Evolutionary conservation across 2,797 vertebrate species (phyloP).

Genomic region (Enteromius fasciolatus): DNA sequence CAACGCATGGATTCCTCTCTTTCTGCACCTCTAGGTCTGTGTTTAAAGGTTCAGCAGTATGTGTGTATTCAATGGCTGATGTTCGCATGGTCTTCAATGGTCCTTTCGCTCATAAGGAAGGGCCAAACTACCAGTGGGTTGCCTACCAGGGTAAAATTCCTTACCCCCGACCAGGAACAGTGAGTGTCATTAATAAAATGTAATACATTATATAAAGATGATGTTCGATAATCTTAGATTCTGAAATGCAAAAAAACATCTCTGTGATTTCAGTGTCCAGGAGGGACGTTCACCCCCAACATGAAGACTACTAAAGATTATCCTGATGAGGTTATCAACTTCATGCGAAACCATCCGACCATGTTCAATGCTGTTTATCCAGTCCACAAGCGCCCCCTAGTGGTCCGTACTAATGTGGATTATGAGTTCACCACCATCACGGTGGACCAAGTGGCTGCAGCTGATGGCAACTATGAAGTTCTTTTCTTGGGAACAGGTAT

Average conservation of each 20-base stretch:
- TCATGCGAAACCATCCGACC: conserved; percentile 96
- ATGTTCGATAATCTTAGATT: background rate
- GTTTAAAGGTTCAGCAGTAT: conserved; percentile 97
- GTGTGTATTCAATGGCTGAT: conserved; percentile 98
- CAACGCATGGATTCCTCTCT: background rate
- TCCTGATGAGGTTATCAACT: conserved; percentile 98
- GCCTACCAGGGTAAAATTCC: conserved; percentile 97
- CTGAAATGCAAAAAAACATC: background rate
- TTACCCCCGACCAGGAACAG: conserved; percentile 95
- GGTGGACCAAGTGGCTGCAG: conserved; percentile 96
- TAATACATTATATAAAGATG: background rate
- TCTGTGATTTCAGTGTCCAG: conserved; percentile 85
- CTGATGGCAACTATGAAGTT: conserved; percentile 97
- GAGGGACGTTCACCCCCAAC: conserved; percentile 96
- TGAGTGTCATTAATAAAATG: conserved; percentile 70
- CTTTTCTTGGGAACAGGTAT: conserved; percentile 98
- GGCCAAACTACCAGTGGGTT: conserved; percentile 99
- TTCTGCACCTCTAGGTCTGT: conserved; percentile 81
- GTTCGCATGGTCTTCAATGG: conserved; percentile 99
- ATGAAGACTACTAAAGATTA: conserved; percentile 99
- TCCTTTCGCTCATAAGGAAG: conserved; percentile 97
- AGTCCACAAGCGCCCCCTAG: conserved; percentile 94
- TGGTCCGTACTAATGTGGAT: conserved; percentile 93
- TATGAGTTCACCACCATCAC: conserved; percentile 97
- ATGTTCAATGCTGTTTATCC: conserved; percentile 96